phyloP scores from a whole-genome alignment of 2,888 invertebrate genomes.

The Himalopsyche kuldschensis region DNA sequence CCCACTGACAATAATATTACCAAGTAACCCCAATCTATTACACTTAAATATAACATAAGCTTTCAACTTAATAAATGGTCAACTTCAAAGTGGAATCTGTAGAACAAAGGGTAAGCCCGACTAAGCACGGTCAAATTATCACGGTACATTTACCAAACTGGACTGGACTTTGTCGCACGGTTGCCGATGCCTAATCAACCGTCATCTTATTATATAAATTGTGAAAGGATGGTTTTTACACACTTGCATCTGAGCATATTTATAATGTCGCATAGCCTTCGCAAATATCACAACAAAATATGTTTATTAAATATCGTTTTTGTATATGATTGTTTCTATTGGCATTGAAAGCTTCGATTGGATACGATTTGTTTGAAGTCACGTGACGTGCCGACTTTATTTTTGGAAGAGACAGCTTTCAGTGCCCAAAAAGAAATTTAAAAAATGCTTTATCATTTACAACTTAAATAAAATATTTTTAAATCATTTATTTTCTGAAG shows the following conservation, averaged over 20 bases:
- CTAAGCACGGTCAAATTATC: slow-evolving; percentile 1
- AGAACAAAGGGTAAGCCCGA: neutral
- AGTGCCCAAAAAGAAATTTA: too few species aligned
- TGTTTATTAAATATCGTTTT: too few species aligned
- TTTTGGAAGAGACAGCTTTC: too few species aligned
- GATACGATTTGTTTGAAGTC: too few species aligned
- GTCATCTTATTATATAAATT: neutral
- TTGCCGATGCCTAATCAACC: neutral
- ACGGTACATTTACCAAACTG: neutral
- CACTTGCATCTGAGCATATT: neutral
- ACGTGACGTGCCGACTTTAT: too few species aligned
- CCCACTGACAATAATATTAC: neutral
- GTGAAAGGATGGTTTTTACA: neutral
- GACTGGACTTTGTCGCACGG: neutral
- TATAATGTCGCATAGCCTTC: too few species aligned
- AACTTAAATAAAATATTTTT: too few species aligned
- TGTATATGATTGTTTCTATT: too few species aligned
- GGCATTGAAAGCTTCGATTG: too few species aligned
- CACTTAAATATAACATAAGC: slow-evolving; percentile 1
- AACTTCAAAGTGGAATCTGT: slow-evolving; percentile 1
- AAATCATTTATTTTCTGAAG: too few species aligned
- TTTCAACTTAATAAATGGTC: slow-evolving; percentile 1
- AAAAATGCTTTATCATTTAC: too few species aligned
- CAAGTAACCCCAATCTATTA: slow-evolving; percentile 1
- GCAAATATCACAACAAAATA: too few species aligned